Evolutionary conservation across 1,140 invertebrate species (phyloP), one percentile per base, ranked within the genome.

Genomic region (Cecropterus lyciades): DNA sequence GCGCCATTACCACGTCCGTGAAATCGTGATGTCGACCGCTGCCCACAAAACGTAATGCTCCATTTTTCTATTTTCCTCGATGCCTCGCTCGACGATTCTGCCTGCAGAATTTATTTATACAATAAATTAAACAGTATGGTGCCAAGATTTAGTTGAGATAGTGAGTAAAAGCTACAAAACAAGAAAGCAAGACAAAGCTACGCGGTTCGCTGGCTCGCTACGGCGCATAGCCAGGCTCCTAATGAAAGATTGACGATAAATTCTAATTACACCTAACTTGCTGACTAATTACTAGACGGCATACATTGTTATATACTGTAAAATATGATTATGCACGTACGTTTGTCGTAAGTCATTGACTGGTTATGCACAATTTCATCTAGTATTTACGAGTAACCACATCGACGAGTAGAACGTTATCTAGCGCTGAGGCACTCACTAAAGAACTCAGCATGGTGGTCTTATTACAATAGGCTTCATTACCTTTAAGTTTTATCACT

Each of bases 161-260:
- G 72, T 67, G 62, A 82, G 71, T 79, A 76, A 67, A 70, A 78
- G 66, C 67, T 63, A 63, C 59, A 63, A 70, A 69, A 74, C 76
- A 87, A 84, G 85, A 83, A 81, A 85, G 79, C 79, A 79, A 79
- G 77, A 76, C 75, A 68, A 65, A 59, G 73, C 74, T 71, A 69
- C 72, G 62, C 79, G 81, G 59, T 80, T 75, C 75, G 80, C 56
- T 80, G 85, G 66, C 65, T 45, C 71, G 69, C 73, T 65, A 73
- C 75, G 79, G 68, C 60, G 64, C 56, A 49, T 70, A 69, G 66
- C 60, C 73, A 77, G 67, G 65, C 75, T 78, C 79, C 77, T 82
- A 84, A 85, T 83, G 76, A 75, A 83, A 85, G 80, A 83, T 84
- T 75, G 66, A 81, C 75, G 78, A 87, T 87, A 82, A 85, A 84